phyloP scores from a whole-genome alignment of 2,888 invertebrate genomes.

The Diplazon laetatorius region DNA sequence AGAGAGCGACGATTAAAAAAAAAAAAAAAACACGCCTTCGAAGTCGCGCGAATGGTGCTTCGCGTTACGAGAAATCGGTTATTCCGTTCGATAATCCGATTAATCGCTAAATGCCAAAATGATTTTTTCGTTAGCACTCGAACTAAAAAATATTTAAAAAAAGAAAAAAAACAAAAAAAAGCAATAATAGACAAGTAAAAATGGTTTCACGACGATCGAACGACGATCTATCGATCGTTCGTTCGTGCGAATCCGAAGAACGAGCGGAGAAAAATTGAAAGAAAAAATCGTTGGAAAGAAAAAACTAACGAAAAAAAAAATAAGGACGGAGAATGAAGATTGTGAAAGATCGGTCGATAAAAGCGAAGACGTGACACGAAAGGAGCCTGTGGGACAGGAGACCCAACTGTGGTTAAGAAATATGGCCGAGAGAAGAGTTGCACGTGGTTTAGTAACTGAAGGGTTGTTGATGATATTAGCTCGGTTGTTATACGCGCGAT shows the following conservation, averaged over 20 bases:
- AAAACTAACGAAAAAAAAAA: slow-evolving; percentile 1
- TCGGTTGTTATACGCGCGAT: no score
- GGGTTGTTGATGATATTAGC: no score
- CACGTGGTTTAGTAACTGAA: no score
- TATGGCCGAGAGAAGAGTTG: no score
- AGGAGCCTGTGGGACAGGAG: no score
- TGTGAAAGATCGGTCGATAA: slow-evolving; percentile 9
- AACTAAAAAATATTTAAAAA: no score
- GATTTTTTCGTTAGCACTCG: slow-evolving; percentile 78
- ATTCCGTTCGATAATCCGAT: slow-evolving; percentile 70
- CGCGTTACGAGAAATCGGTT: slow-evolving; percentile 31
- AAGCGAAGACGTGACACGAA: no score
- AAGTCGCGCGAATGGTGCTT: slow-evolving; percentile 45
- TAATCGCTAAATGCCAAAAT: slow-evolving; percentile 80
- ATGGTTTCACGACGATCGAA: slow-evolving; percentile 29
- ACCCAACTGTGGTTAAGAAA: no score
- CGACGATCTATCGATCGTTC: slow-evolving; percentile 8
- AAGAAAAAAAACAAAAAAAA: no score
- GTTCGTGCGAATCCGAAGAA: no score
- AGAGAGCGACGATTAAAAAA: no score
- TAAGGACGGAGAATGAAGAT: not conserved
- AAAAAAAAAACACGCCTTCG: no score
- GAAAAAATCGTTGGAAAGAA: slow-evolving; percentile 11
- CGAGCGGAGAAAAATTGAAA: not conserved
- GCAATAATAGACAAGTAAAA: slow-evolving; percentile 78